Conservation (phyloP, 2,888 invertebrate species). For the Chaetoderma sp. region DNA sequence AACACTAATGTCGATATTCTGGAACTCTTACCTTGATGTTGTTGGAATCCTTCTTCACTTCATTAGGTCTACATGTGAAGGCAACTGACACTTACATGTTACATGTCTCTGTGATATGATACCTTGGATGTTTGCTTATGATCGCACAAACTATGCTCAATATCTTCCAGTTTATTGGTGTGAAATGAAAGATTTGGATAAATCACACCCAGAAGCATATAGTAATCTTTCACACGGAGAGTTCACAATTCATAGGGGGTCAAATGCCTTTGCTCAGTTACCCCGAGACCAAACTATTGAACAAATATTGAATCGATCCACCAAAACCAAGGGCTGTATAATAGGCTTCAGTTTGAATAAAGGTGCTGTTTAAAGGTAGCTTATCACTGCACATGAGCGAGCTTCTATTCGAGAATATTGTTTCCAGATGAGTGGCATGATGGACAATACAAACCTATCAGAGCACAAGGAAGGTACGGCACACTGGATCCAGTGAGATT, state of each 20-base stretch:
- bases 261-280: slow-evolving; percentile 11
- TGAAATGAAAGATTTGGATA: slow-evolving; percentile 34
- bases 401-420: slow-evolving; percentile 12
- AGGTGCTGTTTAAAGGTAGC: slow-evolving; percentile 20
- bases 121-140: slow-evolving; percentile 22
- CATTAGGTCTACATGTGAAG: slow-evolving; percentile 16
- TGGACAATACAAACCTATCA: not conserved
- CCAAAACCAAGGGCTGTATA: slow-evolving; percentile 21
- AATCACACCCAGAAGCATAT: slow-evolving; percentile 14
- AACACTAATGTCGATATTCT: too few species aligned
- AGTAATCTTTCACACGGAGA: not conserved
- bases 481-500: too few species aligned
- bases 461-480: not conserved
- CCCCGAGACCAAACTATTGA: slow-evolving; percentile 24
- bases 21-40: slow-evolving; percentile 20
- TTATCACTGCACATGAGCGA: slow-evolving; percentile 12
- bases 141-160: slow-evolving; percentile 16
- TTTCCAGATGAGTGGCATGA: slow-evolving; percentile 16
- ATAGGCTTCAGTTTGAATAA: slow-evolving; percentile 13
- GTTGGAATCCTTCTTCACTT: slow-evolving; percentile 15
- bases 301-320: slow-evolving; percentile 20
- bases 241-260: slow-evolving; percentile 16
- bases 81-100: slow-evolving; percentile 22
- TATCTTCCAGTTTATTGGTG: slow-evolving; percentile 27
- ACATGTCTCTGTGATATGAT: slow-evolving; percentile 6